A percentile compares a stretch with the other conserved stretches of the same genome.
Conservation (phyloP, 1,140 invertebrate genomes). For the Drosophila lacertosa region DNA sequence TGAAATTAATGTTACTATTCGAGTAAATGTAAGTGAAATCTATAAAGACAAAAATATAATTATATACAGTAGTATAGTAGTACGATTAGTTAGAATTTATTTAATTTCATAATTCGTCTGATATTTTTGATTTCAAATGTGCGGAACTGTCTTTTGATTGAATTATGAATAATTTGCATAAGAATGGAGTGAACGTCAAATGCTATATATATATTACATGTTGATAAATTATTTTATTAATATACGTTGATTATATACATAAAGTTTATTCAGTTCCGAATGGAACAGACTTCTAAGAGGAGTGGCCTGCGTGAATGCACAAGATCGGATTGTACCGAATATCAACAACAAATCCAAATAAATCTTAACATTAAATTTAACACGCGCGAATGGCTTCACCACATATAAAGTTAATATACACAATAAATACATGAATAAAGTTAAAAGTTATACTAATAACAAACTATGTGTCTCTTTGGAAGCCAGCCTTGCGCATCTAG, state of each 20-base stretch:
- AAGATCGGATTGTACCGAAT: not conserved
- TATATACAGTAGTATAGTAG: too few relatives aligned
- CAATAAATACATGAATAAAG: conserved; percentile 47
- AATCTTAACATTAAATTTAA: conserved; percentile 4
- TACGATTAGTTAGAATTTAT: not conserved
- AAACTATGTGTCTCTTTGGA: conserved; percentile 30
- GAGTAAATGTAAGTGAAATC: not conserved
- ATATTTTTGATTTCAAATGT: not conserved
- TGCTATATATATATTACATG: conserved; percentile 1
- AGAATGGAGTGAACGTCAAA: too few relatives aligned
- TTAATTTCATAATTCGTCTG: not conserved
- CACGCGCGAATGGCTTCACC: conserved; percentile 22
- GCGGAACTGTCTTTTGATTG: not conserved
- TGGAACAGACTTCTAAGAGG: not conserved
- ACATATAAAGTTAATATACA: conserved; percentile 53
- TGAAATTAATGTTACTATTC: too few relatives aligned
- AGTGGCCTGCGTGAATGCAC: not conserved
- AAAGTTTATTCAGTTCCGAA: not conserved
- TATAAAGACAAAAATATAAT: too few relatives aligned
- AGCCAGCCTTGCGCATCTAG: conserved; percentile 23
- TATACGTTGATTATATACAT: conserved; percentile 6
- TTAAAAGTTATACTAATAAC: conserved; percentile 35
- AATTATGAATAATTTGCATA: too few relatives aligned
- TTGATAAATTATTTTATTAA: not conserved
- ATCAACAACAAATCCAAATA: not conserved